phyloP scores from a whole-genome alignment of 2,113 vertebrate species.

The Sminthopsis crassicaudata region DNA sequence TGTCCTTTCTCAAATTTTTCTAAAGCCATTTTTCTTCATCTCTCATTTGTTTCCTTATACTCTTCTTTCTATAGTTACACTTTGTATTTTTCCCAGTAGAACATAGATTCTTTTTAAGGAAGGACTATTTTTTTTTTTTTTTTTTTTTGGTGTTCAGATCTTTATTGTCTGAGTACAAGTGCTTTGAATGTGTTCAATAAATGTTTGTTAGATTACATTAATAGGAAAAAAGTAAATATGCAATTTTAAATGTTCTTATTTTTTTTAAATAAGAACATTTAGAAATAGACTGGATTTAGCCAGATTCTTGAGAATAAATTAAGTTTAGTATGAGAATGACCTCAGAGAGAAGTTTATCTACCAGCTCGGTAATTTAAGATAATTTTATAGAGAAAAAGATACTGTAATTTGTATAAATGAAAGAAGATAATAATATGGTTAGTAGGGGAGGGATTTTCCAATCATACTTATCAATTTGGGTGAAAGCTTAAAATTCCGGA shows the following conservation, averaged over 20 bases:
- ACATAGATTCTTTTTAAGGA: not conserved
- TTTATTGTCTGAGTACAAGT: not conserved
- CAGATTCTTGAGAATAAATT: not conserved
- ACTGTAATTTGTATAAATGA: conserved; percentile 22
- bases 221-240: not conserved
- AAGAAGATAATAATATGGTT: not conserved
- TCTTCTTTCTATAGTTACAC: not conserved
- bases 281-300: not conserved
- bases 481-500: not conserved
- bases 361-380: not conserved
- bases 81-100: not conserved
- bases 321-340: not conserved
- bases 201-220: not conserved
- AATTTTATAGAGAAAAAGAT: conserved; percentile 22
- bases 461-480: not conserved
- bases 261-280: not conserved
- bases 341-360: not conserved
- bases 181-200: not conserved
- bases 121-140: not conserved
- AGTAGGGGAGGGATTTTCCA: not conserved
- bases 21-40: not conserved
- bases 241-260: not conserved
- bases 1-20: not conserved
- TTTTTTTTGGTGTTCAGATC: not conserved
- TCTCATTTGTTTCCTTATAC: not conserved